These are phyloP conservation scores for Oreamnos americanus DNA, from an alignment of 2,113 vertebrate species.

Conservation along the genomic window DNA sequence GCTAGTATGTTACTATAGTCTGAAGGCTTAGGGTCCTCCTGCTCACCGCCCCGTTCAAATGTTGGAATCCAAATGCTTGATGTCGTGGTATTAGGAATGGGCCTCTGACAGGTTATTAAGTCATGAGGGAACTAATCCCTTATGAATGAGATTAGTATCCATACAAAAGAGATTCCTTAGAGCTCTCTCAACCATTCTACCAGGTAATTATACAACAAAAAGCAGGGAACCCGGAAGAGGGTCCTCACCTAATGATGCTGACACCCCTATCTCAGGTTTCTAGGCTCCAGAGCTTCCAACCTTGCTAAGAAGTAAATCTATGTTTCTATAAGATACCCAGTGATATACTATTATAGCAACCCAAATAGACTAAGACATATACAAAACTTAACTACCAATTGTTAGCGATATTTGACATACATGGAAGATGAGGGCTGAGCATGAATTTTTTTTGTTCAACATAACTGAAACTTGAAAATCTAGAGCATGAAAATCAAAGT, in stretches of 20 bases:
- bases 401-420: background rate
- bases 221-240: background rate
- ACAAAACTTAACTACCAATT: background rate
- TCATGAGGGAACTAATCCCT: background rate
- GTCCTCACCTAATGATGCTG: background rate
- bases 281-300: background rate
- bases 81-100: background rate
- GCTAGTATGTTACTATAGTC: too few relatives aligned
- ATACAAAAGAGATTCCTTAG: background rate
- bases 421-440: background rate
- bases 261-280: background rate
- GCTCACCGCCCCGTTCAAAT: fast-evolving
- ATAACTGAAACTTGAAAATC: background rate
- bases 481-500: background rate
- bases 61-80: background rate
- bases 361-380: background rate
- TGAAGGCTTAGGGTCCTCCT: background rate
- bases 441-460: background rate
- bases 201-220: background rate
- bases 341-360: background rate
- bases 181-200: background rate
- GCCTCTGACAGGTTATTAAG: background rate
- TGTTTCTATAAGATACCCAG: background rate
- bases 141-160: background rate
- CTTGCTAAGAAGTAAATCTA: background rate